phyloP scores from a whole-genome alignment of 2,888 invertebrate species.

The Phortica magna region DNA sequence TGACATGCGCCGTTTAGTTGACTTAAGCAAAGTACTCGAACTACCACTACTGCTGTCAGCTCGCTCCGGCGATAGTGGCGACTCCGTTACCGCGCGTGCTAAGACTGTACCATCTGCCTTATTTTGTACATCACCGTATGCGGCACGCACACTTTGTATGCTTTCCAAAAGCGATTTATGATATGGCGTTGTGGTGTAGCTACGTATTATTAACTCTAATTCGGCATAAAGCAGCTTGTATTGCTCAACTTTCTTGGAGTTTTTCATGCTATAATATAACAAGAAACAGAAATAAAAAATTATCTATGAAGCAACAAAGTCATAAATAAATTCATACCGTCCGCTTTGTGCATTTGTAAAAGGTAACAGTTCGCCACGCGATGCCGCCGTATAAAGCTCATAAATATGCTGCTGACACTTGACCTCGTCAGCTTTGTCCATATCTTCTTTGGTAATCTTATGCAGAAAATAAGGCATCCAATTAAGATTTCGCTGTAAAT shows the following conservation, averaged over 20 bases:
- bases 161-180: conserved; percentile 89
- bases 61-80: conserved; percentile 90
- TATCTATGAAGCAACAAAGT: neutral
- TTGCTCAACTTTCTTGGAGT: conserved; percentile 88
- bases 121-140: conserved; percentile 79
- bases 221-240: conserved; percentile 95
- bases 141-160: conserved; percentile 82
- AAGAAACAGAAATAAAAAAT: conserved; percentile 15
- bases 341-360: conserved; percentile 83
- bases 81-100: conserved; percentile 89
- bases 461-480: conserved; percentile 90
- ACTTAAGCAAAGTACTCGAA: conserved; percentile 58
- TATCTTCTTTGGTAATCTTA: conserved; percentile 88
- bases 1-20: conserved; percentile 67
- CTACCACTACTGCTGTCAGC: conserved; percentile 70
- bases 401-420: conserved; percentile 92
- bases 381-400: conserved; percentile 88
- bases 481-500: conserved; percentile 86
- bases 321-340: conserved; percentile 76
- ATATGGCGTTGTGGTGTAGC: conserved; percentile 86
- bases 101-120: conserved; percentile 81
- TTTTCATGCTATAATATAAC: conserved; percentile 70
- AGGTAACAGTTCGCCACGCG: conserved; percentile 89
- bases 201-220: conserved; percentile 89
- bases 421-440: conserved; percentile 91